Evolutionary conservation across 2,888 invertebrate genomes (phyloP).

Genomic region (Chirona hameri): DNA sequence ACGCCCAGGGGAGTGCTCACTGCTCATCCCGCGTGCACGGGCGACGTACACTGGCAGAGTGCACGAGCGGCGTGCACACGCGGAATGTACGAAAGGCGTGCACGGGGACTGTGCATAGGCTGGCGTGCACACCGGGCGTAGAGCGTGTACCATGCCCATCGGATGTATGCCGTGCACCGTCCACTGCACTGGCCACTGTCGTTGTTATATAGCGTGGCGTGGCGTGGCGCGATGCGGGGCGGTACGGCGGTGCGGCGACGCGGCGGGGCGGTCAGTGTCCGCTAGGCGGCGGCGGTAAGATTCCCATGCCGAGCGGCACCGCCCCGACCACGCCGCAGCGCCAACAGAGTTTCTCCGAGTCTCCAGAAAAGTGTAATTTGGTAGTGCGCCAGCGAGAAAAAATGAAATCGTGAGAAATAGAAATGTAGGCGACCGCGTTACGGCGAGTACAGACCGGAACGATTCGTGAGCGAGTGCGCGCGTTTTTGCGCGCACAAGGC

Average conservation of each 20-base stretch:
- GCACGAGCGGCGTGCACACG: too few relatives aligned
- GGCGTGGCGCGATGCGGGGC: not conserved
- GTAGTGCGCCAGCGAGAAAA: conserved; percentile 10
- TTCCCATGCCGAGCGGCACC: not conserved
- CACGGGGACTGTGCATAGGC: too few relatives aligned
- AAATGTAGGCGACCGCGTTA: conserved; percentile 5
- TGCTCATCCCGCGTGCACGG: too few relatives aligned
- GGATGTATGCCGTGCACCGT: not conserved
- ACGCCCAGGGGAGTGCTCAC: too few relatives aligned
- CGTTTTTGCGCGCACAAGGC: not conserved
- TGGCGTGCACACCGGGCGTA: not conserved
- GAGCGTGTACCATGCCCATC: not conserved
- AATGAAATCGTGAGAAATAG: conserved; percentile 28
- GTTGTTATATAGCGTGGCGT: not conserved
- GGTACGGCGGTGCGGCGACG: too few relatives aligned
- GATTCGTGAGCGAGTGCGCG: not conserved
- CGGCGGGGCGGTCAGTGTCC: too few relatives aligned
- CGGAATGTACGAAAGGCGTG: too few relatives aligned
- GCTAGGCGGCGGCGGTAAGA: not conserved
- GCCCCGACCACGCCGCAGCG: not conserved
- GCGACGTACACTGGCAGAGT: too few relatives aligned
- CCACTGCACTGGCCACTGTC: not conserved
- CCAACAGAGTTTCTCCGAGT: not conserved
- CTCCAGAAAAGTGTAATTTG: conserved; percentile 25
- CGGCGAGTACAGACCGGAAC: not conserved